Base-by-base conservation (phyloP, 2,888 invertebrate species). In the Mellilla xanthometata region DNA sequence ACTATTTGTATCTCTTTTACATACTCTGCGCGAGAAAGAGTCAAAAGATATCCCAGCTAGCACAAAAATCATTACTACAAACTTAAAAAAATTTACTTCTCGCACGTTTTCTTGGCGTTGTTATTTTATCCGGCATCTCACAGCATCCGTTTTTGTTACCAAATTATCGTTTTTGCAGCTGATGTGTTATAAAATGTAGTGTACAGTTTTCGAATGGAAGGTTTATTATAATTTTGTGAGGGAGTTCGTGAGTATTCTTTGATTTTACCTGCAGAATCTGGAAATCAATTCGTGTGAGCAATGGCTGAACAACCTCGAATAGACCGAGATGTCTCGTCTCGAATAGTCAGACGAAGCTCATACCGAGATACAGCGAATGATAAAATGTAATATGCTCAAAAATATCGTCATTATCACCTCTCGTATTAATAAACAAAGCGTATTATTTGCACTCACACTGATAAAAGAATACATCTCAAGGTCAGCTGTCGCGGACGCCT, bases 51-150 rank as follows among this genome's bases (percentile, higher is more conserved):
- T 19, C 6, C 1, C 1, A 19, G 3, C 15, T 19, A 5, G 15
- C 4, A 6, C 15, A 19, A 36, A 36, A 28, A 8, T 12, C 15
- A 28, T 36, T 28, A 11, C n/a, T n/a, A 39, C 29, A 23, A 30
- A 29, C 19, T 19, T 24, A 11, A 4, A 23, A 23, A 19, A 11
- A 11, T 9, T 11, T 11, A 12, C 32, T 15, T 27, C 31, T 35
- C 79, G 84, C 86, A 86, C 88, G 87, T 88, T 87, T 87, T 85
- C 85, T 82, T 82, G 81, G 86, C 88, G 84, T 86, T 86, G 81
- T 85, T 83, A 85, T 80, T 77, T 76, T 76, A 76, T 83, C 86
- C n/a, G n/a, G n/a, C n/a, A n/a, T n/a, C n/a, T n/a, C n/a, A n/a
- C n/a, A 86, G 87, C 74, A 72, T 84, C 81, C 69, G 33, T 53